phyloP scores from a whole-genome alignment of 2,888 invertebrate genomes.

The Drosophila colorata region DNA sequence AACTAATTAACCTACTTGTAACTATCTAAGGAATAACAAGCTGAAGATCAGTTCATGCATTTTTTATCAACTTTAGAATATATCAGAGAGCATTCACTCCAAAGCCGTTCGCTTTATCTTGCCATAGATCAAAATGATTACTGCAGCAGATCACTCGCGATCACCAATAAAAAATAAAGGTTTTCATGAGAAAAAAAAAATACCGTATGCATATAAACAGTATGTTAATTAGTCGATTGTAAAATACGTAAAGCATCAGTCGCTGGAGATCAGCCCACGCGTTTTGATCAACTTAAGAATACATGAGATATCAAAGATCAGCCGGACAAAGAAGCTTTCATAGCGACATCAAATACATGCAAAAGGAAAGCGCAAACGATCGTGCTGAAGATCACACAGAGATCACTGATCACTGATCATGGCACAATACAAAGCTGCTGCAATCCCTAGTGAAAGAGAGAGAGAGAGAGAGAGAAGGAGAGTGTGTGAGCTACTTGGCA shows the following conservation, averaged over 20 bases:
- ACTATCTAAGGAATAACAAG: no score
- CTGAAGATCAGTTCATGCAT: no score
- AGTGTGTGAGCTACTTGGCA: conserved; percentile 15
- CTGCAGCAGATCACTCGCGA: no score
- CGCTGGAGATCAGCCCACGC: conserved; percentile 14
- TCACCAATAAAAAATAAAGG: no score
- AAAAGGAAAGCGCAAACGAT: conserved; percentile 48
- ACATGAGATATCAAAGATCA: conserved; percentile 29
- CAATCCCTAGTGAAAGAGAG: conserved; percentile 1
- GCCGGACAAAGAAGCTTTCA: not conserved
- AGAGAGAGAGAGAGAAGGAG: not conserved
- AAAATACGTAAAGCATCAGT: conserved; percentile 1
- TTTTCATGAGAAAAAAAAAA: not conserved
- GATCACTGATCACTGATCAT: conserved; percentile 29
- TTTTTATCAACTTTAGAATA: no score
- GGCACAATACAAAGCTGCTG: conserved; percentile 7
- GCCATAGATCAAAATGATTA: not conserved
- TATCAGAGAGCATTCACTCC: no score
- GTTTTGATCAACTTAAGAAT: conserved; percentile 6
- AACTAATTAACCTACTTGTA: not conserved
- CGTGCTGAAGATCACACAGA: conserved; percentile 46
- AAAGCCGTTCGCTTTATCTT: not conserved
- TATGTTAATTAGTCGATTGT: conserved; percentile 9
- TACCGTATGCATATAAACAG: not conserved
- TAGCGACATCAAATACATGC: not conserved